Evolutionary conservation across 2,888 invertebrate genomes (phyloP), one percentile per base, ranked within the genome.

Genomic region (Pammene fasciana): DNA sequence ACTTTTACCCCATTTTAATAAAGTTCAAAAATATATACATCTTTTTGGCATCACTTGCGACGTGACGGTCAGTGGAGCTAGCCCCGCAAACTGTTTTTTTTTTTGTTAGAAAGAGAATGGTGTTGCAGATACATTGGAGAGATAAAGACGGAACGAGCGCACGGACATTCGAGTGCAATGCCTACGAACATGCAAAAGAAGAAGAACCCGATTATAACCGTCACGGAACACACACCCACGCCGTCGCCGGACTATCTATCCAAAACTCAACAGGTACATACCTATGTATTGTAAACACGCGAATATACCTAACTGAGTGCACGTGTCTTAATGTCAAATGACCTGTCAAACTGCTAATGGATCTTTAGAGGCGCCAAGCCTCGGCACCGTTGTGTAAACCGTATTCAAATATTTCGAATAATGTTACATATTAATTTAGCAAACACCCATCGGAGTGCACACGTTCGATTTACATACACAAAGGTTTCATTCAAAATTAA

Each of bases 201-300:
- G 72, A 95, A 97, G 66, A 98, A 98, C 88, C 99, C 99, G 0
- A 99, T 99, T 65, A 99, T 99, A 70, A 99, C 98, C 0, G 98
- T 99, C 9, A 99, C 99, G 0, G 98, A 99, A 82, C 98, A 99
- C 82, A 98, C 98, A 0, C 98, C 98, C 0, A 95, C 97, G 5
- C 97, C 97, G 0, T 97, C 97, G 0, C 97, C 97, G 0, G 97
- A 98, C 84, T 97, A 96, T 81, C 93, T 97, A 75, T 90, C 91
- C 0, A 95, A 95, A 81, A 92, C 93, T 0, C 93, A 96, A 92
- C 97, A 90, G 75, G 91, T 89, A 55, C 13, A 6, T 16, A 0
- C 54, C 0, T 54, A 54, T 11, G 11, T n/a, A 43, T 38, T 38
- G 38, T 9, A 9, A 1, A 6, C 38, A 38, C 16, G 48, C 48